Percentiles rank a stretch among this genome's conserved stretches.
Conservation (phyloP, 2,113 vertebrate genomes). For the Calidris pygmaea region DNA sequence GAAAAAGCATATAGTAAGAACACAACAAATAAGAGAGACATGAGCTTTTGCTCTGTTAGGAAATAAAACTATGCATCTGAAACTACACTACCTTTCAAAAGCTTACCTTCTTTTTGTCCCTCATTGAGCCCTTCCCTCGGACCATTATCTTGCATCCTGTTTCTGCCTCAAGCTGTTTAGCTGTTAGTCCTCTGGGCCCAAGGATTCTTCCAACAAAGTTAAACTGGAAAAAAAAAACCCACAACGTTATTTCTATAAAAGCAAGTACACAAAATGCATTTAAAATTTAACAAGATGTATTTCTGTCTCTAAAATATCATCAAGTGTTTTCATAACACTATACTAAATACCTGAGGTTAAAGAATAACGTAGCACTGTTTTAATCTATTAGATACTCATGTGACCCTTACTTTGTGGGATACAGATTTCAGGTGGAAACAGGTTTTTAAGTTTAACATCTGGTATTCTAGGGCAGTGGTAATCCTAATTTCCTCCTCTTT, state of each 20-base stretch:
- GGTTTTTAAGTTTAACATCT: background rate
- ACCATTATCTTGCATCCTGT: conserved; percentile 99
- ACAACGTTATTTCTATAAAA: background rate
- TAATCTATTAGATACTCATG: background rate
- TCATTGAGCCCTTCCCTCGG: conserved; percentile 98
- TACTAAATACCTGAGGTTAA: background rate
- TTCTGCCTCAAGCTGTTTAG: conserved; percentile 97
- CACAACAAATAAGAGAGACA: background rate
- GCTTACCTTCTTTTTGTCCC: conserved; percentile 98
- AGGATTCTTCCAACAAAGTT: conserved; percentile 99
- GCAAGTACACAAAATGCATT: background rate
- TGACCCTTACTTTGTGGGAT: background rate
- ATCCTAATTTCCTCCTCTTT: background rate
- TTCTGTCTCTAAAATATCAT: background rate
- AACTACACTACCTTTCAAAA: background rate
- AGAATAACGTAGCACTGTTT: background rate
- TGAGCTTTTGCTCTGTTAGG: background rate
- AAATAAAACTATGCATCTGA: background rate
- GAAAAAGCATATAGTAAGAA: background rate
- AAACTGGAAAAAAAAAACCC: conserved; percentile 75
- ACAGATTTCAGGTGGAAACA: background rate
- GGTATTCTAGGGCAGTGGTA: background rate
- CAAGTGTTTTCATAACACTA: background rate
- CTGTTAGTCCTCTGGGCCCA: conserved; percentile 95
- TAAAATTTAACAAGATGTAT: background rate